These are phyloP conservation scores for Mesocricetus auratus DNA, from an alignment of 2,113 vertebrate species.

Conservation along the genomic window DNA sequence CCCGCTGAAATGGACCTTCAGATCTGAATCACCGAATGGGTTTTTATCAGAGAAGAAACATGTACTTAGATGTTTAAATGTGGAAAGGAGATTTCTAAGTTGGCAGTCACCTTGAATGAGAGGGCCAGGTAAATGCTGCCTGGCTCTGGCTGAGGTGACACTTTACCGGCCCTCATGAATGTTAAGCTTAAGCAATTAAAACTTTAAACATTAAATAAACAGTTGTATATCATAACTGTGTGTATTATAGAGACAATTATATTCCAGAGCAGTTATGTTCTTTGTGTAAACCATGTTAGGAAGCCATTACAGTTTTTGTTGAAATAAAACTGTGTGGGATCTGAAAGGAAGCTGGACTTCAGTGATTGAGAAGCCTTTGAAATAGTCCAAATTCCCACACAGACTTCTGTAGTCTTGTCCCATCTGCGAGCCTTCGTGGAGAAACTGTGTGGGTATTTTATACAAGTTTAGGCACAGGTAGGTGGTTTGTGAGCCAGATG, in stretches of 20 bases:
- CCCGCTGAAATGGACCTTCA: slow-evolving; percentile 70
- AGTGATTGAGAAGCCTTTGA: slow-evolving; percentile 67
- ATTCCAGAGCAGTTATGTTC: slow-evolving; percentile 67
- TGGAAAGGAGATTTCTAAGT: slow-evolving; percentile 63
- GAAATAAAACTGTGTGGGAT: slow-evolving; percentile 49
- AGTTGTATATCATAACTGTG: slow-evolving; percentile 75
- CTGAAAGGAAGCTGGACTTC: slow-evolving; percentile 60
- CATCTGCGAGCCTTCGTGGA: slow-evolving; percentile 60
- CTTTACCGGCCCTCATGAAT: slow-evolving; percentile 73
- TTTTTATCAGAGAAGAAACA: slow-evolving; percentile 72
- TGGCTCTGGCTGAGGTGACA: slow-evolving; percentile 66
- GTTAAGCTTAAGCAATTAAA: slow-evolving; percentile 52
- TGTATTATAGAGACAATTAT: slow-evolving; percentile 76
- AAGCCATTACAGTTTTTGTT: slow-evolving; percentile 63
- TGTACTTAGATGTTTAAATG: slow-evolving; percentile 69
- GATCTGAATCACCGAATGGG: slow-evolving; percentile 59
- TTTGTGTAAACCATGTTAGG: slow-evolving; percentile 56
- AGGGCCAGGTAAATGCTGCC: slow-evolving; percentile 2
- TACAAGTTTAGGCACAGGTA: background rate
- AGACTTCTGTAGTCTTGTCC: slow-evolving; percentile 61
- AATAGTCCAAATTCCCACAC: slow-evolving; percentile 59
- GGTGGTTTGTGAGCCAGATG: background rate
- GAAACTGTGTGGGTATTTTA: slow-evolving; percentile 6
- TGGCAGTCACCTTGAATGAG: slow-evolving; percentile 71
- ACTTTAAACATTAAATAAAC: slow-evolving; percentile 76